Conservation (phyloP, 2,888 invertebrate genomes). For the Eupithecia pulchellata region DNA sequence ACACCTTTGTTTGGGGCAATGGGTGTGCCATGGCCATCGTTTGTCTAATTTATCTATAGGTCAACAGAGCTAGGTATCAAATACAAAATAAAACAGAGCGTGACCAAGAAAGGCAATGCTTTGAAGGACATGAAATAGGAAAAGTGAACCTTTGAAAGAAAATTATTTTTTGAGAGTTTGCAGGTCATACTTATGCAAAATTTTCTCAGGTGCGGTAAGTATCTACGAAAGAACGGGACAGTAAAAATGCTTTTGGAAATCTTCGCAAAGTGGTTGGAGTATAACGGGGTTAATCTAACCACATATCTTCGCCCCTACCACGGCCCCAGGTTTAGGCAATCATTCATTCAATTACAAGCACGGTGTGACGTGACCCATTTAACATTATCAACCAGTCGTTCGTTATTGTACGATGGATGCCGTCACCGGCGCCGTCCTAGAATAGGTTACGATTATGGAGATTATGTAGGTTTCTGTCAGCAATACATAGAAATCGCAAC, state of each 20-base stretch:
- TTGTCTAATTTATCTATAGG: neutral
- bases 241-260: neutral
- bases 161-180: neutral
- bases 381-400: conserved; percentile 54
- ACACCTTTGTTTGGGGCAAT: conserved; percentile 46
- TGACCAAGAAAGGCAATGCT: neutral
- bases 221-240: neutral
- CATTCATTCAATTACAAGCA: conserved; percentile 36
- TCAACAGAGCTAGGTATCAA: conserved; percentile 5
- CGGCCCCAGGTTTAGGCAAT: neutral
- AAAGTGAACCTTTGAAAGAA: neutral
- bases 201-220: neutral
- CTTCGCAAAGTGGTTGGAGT: neutral
- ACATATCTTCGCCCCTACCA: neutral
- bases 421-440: conserved; percentile 70
- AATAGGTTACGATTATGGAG: conserved; percentile 51
- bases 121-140: neutral
- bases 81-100: neutral
- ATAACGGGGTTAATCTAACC: neutral
- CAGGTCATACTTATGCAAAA: neutral
- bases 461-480: conserved; percentile 44
- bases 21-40: conserved; percentile 5
- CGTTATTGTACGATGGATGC: conserved; percentile 55
- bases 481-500: conserved; percentile 27
- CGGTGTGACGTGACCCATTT: conserved; percentile 53